phyloP scores from a whole-genome alignment of 1,140 invertebrate genomes.

The Orchesella cincta region DNA sequence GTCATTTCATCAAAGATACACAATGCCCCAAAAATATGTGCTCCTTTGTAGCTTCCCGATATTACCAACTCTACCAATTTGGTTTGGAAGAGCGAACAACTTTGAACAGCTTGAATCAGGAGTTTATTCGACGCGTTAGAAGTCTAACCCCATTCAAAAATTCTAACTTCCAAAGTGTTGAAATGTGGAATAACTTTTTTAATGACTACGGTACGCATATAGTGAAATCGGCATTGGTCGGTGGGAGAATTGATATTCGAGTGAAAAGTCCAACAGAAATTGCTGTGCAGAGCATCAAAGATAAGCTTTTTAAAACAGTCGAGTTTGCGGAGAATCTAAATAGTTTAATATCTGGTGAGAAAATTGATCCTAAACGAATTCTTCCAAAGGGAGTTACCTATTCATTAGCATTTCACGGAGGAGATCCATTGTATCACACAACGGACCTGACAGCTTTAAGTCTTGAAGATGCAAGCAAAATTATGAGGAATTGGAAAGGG shows the following conservation, averaged over 20 bases:
- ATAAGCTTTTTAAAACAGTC: background rate
- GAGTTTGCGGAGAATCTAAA: constrained; percentile 29
- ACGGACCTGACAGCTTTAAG: background rate
- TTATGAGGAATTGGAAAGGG: constrained; percentile 5
- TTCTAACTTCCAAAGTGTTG: background rate
- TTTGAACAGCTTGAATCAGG: background rate
- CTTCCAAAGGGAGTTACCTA: background rate
- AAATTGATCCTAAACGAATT: background rate
- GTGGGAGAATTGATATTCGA: constrained; percentile 33
- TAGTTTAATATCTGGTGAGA: background rate
- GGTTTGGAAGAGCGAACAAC: background rate
- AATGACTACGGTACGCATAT: constrained; percentile 32
- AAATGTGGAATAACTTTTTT: constrained; percentile 22
- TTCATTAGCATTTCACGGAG: background rate
- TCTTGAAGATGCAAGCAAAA: background rate
- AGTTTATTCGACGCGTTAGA: background rate
- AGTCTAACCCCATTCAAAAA: background rate
- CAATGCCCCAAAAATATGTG: background rate
- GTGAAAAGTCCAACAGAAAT: background rate
- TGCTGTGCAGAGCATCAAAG: background rate
- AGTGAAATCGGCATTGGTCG: constrained; percentile 20
- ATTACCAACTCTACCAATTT: background rate
- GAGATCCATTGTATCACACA: background rate
- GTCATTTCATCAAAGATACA: background rate
- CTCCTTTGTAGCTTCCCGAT: background rate